A percentile compares a stretch with the other conserved stretches of the same genome.
phyloP scores from a whole-genome alignment of 2,797 vertebrate genomes.

The Mus spretus region DNA sequence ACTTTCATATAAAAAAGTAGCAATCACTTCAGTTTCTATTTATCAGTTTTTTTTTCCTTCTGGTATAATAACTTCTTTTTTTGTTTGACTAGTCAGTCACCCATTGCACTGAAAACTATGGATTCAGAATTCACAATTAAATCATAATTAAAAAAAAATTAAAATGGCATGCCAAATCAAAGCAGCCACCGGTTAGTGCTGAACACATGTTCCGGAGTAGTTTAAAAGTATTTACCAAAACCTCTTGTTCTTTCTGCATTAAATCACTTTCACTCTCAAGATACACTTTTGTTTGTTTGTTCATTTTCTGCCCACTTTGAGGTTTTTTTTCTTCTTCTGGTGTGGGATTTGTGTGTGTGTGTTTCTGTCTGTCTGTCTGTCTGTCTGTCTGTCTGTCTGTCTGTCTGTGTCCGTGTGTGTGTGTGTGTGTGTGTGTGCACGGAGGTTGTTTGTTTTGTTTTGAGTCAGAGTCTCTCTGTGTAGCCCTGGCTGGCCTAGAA shows the following conservation, averaged over 20 bases:
- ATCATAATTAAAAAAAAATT: constrained; percentile 51
- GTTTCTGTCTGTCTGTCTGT: too few species aligned
- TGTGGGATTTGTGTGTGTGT: too few species aligned
- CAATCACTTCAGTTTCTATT: constrained; percentile 21
- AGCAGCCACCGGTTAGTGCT: constrained; percentile 14
- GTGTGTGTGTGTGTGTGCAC: not conserved
- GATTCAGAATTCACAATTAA: constrained; percentile 69
- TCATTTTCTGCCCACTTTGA: not conserved
- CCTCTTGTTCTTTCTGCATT: constrained; percentile 40
- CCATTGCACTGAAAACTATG: constrained; percentile 40
- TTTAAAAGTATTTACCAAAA: constrained; percentile 60
- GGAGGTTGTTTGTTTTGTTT: not conserved
- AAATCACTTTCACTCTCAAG: constrained; percentile 53
- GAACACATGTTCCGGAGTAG: constrained; percentile 21
- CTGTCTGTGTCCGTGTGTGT: too few species aligned
- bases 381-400: too few species aligned
- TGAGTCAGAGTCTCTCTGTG: not conserved
- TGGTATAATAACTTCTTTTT: constrained; percentile 48
- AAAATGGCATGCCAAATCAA: constrained; percentile 72
- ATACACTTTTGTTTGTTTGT: not conserved
- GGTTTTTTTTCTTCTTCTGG: not conserved
- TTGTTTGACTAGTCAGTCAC: constrained; percentile 59
- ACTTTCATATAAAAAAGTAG: constrained; percentile 39
- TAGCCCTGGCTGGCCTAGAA: not conserved
- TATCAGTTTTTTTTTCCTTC: constrained; percentile 59